These are phyloP conservation scores for Noctua janthina DNA, from an alignment of 2,888 invertebrate species.

Conservation along the genomic window DNA sequence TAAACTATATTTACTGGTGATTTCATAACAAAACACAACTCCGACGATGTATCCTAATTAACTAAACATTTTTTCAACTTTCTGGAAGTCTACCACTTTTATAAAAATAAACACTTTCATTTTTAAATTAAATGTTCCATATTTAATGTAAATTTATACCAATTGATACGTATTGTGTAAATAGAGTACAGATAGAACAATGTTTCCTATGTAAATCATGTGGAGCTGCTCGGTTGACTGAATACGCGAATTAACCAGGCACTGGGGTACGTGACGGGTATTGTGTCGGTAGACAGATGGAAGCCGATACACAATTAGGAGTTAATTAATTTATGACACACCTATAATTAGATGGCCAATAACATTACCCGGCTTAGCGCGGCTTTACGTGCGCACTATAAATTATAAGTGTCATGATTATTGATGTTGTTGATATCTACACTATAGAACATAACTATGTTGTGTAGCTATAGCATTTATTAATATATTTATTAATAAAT, in stretches of 20 bases:
- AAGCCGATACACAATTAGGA: conserved; percentile 81
- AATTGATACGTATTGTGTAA: conserved; percentile 63
- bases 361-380: conserved; percentile 76
- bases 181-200: conserved; percentile 55
- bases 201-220: conserved; percentile 70
- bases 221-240: conserved; percentile 65
- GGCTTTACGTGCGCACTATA: conserved; percentile 71
- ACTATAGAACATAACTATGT: background rate
- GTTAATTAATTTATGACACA: conserved; percentile 86
- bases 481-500: too few species aligned
- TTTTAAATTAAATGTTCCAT: conserved; percentile 43
- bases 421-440: conserved; percentile 45
- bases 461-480: background rate
- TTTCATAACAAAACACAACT: conserved; percentile 5
- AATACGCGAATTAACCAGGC: conserved; percentile 71
- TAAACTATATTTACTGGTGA: background rate
- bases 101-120: conserved; percentile 22
- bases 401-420: conserved; percentile 71
- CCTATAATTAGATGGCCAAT: conserved; percentile 82
- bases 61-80: background rate
- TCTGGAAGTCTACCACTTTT: conserved; percentile 2
- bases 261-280: conserved; percentile 63
- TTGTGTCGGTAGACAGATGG: conserved; percentile 73
- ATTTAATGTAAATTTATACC: conserved; percentile 64
- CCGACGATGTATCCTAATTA: background rate